These are phyloP conservation scores for Drosophila lacteicornis DNA, from an alignment of 1,140 invertebrate species.

Conservation along the genomic window DNA sequence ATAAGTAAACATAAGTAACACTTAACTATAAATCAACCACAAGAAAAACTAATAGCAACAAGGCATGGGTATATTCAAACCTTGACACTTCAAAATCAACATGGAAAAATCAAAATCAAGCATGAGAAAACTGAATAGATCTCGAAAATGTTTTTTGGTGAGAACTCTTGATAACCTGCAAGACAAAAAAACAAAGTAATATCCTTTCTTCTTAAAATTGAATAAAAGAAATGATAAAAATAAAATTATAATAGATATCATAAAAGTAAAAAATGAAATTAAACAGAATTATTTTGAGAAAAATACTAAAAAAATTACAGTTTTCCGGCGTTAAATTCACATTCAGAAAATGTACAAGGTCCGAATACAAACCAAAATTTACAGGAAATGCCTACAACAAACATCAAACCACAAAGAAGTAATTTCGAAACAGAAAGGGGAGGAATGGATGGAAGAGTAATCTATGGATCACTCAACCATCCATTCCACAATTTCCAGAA, in stretches of 20 bases:
- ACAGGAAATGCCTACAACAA: constrained; percentile 71
- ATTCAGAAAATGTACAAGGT: constrained; percentile 13
- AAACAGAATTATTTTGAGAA: constrained; percentile 33
- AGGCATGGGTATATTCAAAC: constrained; percentile 60
- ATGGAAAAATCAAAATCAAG: constrained; percentile 35
- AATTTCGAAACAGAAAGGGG: constrained; percentile 40
- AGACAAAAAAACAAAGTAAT: constrained; percentile 41
- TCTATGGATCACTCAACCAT: not conserved
- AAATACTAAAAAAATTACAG: constrained; percentile 38
- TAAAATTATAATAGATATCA: constrained; percentile 19
- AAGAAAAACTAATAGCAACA: constrained; percentile 31
- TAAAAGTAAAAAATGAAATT: constrained; percentile 27
- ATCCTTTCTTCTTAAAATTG: constrained; percentile 80
- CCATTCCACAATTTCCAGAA: constrained; percentile 16
- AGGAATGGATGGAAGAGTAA: not conserved
- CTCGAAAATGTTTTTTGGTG: constrained; percentile 55
- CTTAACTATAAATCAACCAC: constrained; percentile 43
- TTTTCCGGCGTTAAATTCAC: constrained; percentile 66
- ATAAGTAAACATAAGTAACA: constrained; percentile 58
- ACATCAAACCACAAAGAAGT: constrained; percentile 58
- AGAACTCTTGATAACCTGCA: constrained; percentile 41
- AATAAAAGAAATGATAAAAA: constrained; percentile 42
- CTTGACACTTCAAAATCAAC: constrained; percentile 37
- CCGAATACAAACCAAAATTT: constrained; percentile 43
- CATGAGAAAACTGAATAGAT: constrained; percentile 46